phyloP scores from a whole-genome alignment of 1,140 invertebrate genomes.

The Zophobas morio region DNA sequence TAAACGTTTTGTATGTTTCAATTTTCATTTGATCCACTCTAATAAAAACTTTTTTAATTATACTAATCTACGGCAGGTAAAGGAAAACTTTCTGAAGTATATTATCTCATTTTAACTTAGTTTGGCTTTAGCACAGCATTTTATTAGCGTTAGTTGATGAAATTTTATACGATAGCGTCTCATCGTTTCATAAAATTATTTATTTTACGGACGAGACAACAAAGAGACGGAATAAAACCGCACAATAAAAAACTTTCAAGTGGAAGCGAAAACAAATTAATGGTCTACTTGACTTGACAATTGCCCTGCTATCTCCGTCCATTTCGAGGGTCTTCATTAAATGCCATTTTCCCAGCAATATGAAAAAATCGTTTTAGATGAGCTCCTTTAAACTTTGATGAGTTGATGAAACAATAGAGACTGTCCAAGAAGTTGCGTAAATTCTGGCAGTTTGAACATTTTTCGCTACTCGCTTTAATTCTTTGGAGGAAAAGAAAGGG shows the following conservation, averaged over 20 bases:
- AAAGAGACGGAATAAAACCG: not conserved
- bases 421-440: slow-evolving; percentile 16
- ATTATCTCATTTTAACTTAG: no score
- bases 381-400: slow-evolving; percentile 36
- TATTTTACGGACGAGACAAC: not conserved
- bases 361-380: slow-evolving; percentile 14
- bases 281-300: not conserved
- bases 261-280: not conserved
- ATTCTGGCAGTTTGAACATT: slow-evolving; percentile 27
- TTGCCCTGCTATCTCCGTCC: not conserved
- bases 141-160: no score
- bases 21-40: no score
- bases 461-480: not conserved
- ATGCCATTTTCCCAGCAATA: not conserved
- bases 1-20: no score
- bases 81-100: no score
- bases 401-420: slow-evolving; percentile 41
- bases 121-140: no score
- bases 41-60: no score
- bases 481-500: slow-evolving; percentile 3
- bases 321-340: slow-evolving; percentile 10
- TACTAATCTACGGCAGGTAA: no score
- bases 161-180: no score
- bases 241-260: not conserved
- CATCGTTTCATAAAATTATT: no score